phyloP scores from a whole-genome alignment of 2,113 vertebrate genomes.

The Clarias magur region DNA sequence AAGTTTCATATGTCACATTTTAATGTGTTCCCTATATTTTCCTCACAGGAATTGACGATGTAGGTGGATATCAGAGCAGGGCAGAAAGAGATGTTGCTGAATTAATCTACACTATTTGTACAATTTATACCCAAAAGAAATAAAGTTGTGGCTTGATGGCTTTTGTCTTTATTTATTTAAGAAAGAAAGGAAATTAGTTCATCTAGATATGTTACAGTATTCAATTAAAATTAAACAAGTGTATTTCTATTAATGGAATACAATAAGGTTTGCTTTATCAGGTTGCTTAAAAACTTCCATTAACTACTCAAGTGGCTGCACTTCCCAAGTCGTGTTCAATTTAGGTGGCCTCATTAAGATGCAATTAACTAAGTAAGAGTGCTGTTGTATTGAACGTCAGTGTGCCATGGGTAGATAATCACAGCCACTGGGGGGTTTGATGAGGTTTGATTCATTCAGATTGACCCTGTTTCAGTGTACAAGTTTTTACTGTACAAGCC shows the following conservation, averaged over 20 bases:
- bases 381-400: background rate
- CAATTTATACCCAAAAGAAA: conserved; percentile 95
- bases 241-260: background rate
- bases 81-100: conserved; percentile 79
- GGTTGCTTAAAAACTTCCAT: background rate
- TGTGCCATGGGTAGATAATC: background rate
- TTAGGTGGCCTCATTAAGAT: background rate
- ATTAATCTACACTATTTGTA: conserved; percentile 85
- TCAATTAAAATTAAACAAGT: background rate
- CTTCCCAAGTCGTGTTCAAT: background rate
- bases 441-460: no score
- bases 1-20: background rate
- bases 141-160: conserved; percentile 93
- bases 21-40: conserved; percentile 5
- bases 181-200: background rate
- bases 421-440: no score
- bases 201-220: background rate
- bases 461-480: no score
- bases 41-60: conserved; percentile 93
- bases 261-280: background rate
- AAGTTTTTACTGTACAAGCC: background rate
- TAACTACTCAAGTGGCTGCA: background rate
- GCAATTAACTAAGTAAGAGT: background rate
- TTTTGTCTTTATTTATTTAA: conserved; percentile 43
- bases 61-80: conserved; percentile 72